Evolutionary conservation across 1,140 invertebrate species (phyloP).

Genomic region (Steinernema feltiae): DNA sequence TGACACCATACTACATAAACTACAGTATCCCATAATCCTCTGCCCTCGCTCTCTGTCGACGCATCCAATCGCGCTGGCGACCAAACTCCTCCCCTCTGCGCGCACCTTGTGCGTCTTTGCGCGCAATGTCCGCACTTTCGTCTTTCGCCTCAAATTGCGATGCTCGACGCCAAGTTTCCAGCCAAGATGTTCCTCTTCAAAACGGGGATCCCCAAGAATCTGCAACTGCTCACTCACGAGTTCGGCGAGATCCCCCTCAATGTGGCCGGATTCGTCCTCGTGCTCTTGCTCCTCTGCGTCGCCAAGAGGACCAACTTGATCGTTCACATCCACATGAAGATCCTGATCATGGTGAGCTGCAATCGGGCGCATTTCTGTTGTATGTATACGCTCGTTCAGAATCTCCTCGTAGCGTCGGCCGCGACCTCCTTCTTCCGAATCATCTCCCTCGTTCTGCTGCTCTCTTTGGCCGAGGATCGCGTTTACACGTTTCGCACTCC

Average conservation of each 20-base stretch:
- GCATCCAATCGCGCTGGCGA: too few species aligned
- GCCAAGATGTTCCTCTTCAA: background rate
- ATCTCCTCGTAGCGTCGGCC: background rate
- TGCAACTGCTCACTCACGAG: background rate
- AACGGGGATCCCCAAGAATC: background rate
- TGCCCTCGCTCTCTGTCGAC: too few species aligned
- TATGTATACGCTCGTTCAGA: background rate
- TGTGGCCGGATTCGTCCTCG: background rate
- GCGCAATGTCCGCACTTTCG: background rate
- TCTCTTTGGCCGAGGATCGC: background rate
- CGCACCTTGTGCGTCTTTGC: background rate
- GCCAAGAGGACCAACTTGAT: background rate
- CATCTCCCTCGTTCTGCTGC: background rate
- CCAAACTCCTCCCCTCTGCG: too few species aligned
- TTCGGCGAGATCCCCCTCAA: background rate
- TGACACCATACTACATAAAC: too few species aligned
- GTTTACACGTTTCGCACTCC: background rate
- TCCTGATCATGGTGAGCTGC: background rate
- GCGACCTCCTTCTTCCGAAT: background rate
- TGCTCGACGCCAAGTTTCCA: constrained; percentile 13
- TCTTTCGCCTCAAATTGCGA: background rate
- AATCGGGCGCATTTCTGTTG: background rate
- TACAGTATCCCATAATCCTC: too few species aligned
- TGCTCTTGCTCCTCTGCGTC: background rate
- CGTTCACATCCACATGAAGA: background rate